phyloP scores from a whole-genome alignment of 2,113 vertebrate genomes.

The Zootoca vivipara region DNA sequence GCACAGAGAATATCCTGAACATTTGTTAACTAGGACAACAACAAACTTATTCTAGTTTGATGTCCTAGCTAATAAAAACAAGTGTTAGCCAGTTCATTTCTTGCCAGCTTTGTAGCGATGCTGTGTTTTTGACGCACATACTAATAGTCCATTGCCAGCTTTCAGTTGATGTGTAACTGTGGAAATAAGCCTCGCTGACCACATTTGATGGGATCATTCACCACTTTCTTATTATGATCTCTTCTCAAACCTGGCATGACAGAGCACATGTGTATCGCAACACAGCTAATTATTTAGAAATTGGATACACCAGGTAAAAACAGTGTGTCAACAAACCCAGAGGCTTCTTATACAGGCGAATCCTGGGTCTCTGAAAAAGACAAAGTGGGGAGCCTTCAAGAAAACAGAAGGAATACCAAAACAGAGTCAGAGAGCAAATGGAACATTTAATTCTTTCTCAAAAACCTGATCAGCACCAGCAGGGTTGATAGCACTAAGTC shows the following conservation, averaged over 20 bases:
- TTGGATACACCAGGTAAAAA: neutral
- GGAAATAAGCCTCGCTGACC: neutral
- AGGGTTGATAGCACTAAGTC: neutral
- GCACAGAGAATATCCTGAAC: too few relatives aligned
- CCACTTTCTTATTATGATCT: neutral
- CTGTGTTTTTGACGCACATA: too few relatives aligned
- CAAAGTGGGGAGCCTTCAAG: neutral
- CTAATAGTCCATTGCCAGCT: neutral
- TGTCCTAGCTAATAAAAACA: neutral
- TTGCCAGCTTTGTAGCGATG: too few relatives aligned
- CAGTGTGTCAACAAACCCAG: neutral
- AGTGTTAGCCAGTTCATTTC: neutral
- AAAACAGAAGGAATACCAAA: neutral
- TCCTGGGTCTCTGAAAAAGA: neutral
- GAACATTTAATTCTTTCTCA: neutral
- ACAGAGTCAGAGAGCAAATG: neutral
- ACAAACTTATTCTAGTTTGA: neutral
- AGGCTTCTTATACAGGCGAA: neutral
- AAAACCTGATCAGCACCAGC: neutral
- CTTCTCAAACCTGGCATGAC: neutral
- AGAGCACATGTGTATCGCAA: neutral
- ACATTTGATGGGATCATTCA: neutral
- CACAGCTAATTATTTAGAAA: neutral
- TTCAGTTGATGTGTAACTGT: neutral
- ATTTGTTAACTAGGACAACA: too few relatives aligned